These are phyloP conservation scores for Drosophila fungiperda DNA, from an alignment of 2,888 invertebrate genomes.

Conservation along the genomic window DNA sequence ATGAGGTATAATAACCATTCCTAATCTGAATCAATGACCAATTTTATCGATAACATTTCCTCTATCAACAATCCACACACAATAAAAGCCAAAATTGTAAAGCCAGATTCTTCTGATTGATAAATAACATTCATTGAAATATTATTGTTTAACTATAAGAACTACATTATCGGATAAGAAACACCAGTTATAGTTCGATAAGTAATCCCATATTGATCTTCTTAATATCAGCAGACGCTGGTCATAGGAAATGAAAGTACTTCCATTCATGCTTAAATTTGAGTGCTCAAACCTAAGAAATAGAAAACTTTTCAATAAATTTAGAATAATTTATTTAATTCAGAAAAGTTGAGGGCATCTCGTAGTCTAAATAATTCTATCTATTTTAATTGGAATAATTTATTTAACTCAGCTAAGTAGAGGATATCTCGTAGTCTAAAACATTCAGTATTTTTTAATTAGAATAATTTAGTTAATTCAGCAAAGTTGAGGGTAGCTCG, in stretches of 20 bases:
- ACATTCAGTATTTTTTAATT: no score
- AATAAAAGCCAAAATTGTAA: neutral
- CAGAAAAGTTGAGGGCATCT: no score
- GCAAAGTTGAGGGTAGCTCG: no score
- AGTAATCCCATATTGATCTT: neutral
- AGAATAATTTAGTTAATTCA: no score
- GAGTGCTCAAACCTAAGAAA: neutral
- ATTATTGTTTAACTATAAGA: neutral
- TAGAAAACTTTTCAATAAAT: neutral
- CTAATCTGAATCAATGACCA: neutral
- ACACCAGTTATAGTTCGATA: neutral
- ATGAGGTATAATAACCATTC: neutral
- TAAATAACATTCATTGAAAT: neutral
- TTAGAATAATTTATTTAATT: neutral
- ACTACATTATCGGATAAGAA: neutral
- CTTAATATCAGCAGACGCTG: neutral
- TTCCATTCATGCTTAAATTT: neutral
- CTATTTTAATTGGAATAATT: neutral
- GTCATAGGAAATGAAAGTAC: neutral
- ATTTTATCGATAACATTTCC: neutral
- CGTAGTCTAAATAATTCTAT: no score
- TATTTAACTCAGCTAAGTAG: neutral
- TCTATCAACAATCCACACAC: neutral
- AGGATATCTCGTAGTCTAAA: neutral
- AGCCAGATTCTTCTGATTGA: neutral